Base-by-base conservation (phyloP, 2,888 invertebrate genomes). In the Stenodera caucasica region DNA sequence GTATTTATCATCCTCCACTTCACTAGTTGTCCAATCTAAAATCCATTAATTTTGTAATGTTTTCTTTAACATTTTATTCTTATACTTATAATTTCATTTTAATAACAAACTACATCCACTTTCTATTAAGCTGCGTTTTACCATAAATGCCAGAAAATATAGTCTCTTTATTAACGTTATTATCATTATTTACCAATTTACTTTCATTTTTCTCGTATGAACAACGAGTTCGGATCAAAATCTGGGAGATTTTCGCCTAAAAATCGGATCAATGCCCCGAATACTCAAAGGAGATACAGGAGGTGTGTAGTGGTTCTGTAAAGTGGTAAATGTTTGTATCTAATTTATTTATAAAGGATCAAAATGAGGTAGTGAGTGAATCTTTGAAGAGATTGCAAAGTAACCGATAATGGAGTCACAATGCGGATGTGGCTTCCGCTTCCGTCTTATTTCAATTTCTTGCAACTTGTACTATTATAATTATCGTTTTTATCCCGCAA, bases 21-120 rank as follows among this genome's bases (percentile, higher is more conserved):
- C 18, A 18, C 37, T 40, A 45, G 7, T 45, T 45, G 26, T 40
- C 63, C 68, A 71, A 72, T 72, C 70, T 72, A 71, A 72, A 72
- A 72, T 67, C 71, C 72, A 70, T 72, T 72, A 72, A 72, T 71
- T 66, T 70, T 61, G 66, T 69, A 67, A 70, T 69, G 68, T 69
- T 70, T 71, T 71, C 71, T 72, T 72, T 74, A 72, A 72, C 45
- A 45, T 45, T 74, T 72, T n/a, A 71, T 70, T 67, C 70, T 70
- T 70, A 70, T 45, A 45, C 21, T 11, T 18, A 45, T 74, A 72
- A 74, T 72, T 71, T 72, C 69, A 68, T 72, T 72, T 74, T 74
- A 74, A 74, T 72, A 72, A 71, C 71, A 55, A 54, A 54, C 57
- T 54, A 57, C 51, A 56, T 60, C 56, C 14, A 54, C 58, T 58